Conservation (phyloP, 2,797 vertebrate species). For the Gymnopithys bicolor region DNA sequence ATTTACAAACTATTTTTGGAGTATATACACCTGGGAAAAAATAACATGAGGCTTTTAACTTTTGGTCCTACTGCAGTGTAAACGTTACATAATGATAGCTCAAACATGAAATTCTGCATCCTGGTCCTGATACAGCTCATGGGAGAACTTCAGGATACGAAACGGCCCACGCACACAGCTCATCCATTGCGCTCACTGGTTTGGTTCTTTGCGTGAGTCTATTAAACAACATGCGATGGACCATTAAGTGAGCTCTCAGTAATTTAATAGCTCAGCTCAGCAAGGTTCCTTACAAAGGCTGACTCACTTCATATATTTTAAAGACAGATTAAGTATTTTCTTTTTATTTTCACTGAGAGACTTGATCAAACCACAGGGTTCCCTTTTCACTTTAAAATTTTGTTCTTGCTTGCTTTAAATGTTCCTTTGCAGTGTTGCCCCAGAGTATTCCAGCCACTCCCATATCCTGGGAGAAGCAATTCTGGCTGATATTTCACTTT, state of each 20-base stretch:
- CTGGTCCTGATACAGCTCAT: not conserved
- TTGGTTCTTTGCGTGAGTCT: not conserved
- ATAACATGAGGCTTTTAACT: not conserved
- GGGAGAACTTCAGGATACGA: not conserved
- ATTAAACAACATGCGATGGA: not conserved
- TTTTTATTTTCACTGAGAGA: not conserved
- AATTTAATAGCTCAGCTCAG: conserved; percentile 14
- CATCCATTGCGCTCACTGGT: not conserved
- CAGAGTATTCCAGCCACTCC: not conserved
- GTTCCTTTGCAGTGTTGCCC: not conserved
- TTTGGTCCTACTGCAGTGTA: not conserved
- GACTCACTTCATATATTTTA: not conserved
- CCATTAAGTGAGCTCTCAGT: conserved; percentile 8
- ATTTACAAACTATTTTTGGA: not conserved
- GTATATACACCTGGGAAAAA: not conserved
- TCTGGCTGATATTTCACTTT: not conserved
- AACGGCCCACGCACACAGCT: not conserved
- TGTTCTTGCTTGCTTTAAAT: not conserved
- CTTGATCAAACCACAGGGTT: not conserved
- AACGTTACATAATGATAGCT: not conserved
- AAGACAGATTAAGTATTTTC: not conserved
- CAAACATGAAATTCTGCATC: not conserved
- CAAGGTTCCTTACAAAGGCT: not conserved
- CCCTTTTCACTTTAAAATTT: not conserved
- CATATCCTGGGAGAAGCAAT: not conserved